Base-by-base conservation (phyloP, 1,140 invertebrate species). In the Chymomyza costata region DNA sequence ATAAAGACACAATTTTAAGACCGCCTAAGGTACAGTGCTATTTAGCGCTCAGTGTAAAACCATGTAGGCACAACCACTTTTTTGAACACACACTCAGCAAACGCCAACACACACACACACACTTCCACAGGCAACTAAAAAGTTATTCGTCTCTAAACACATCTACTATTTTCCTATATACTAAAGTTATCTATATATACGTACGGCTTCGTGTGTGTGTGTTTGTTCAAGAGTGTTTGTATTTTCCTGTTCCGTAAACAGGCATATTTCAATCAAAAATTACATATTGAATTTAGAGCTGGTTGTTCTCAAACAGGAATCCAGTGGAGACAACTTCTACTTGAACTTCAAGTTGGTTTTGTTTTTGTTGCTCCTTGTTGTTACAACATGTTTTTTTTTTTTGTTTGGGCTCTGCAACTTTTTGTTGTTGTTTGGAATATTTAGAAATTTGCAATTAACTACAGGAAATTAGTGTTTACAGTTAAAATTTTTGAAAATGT, bases 251-350 rank as follows among this genome's bases (percentile, higher is more conserved):
- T 61, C 51, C 39, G 62, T 69, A 78, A 78, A 71, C 73, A 78
- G 73, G 67, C 67, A 80, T 73, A 73, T 80, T 80, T 80, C 74
- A 80, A 80, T 80, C 73, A 73, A 73, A n/a, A 80, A 73, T 68
- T 80, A 59, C 56, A 68, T 80, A 80, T 80, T 68, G 67, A 78
- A 65, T 58, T 49, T 55, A 39, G 52, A 16, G 57, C 45, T 51
- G 41, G n/a, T n/a, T n/a, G n/a, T n/a, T n/a, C n/a, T n/a, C n/a
- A 65, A 65, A 61, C 13, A 44, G 21, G n/a, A 16, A n/a, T n/a
- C 19, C 30, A 11, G 37, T 3, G 15, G 35, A 61, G 49, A 56
- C 25, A 51, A 53, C 48, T 32, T 41, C 8, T 16, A 43, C 17
- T 25, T 32, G 2, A 56, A 57, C 25, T 25, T 53, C 16, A 38